Evolutionary conservation across 2,888 invertebrate species (phyloP).

Genomic region (Oscheius sp.): DNA sequence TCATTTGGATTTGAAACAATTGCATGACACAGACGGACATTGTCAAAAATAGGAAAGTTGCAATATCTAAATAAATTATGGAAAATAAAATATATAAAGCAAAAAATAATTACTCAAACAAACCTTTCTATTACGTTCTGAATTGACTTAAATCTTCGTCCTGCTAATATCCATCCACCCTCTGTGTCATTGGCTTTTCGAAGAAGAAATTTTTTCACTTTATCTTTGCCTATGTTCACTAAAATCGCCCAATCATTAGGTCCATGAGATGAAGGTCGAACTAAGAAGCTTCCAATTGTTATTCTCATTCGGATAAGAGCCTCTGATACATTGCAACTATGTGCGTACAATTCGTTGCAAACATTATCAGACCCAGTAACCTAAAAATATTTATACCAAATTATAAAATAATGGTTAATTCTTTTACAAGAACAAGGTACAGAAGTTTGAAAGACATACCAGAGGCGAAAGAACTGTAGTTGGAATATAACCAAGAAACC

Average conservation of each 20-base stretch:
- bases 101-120: background rate
- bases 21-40: slow-evolving; percentile 40
- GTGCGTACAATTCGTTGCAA: background rate
- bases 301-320: slow-evolving; percentile 12
- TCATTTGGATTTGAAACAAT: slow-evolving; percentile 12
- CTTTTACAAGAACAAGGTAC: no score
- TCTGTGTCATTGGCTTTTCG: background rate
- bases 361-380: background rate
- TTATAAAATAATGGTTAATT: background rate
- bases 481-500: slow-evolving; percentile 35
- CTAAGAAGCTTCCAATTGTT: slow-evolving; percentile 37
- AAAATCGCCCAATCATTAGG: slow-evolving; percentile 41
- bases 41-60: slow-evolving; percentile 39
- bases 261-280: slow-evolving; percentile 45
- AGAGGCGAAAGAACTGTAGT: background rate
- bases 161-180: slow-evolving; percentile 42
- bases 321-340: background rate
- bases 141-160: slow-evolving; percentile 41
- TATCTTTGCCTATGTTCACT: slow-evolving; percentile 41
- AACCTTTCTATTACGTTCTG: slow-evolving; percentile 48
- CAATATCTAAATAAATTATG: slow-evolving; percentile 38
- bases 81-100: background rate
- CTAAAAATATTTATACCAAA: background rate
- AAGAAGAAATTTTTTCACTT: slow-evolving; percentile 48
- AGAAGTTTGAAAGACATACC: no score